phyloP scores from a whole-genome alignment of 2,888 invertebrate species.

The Brachycybe producta region DNA sequence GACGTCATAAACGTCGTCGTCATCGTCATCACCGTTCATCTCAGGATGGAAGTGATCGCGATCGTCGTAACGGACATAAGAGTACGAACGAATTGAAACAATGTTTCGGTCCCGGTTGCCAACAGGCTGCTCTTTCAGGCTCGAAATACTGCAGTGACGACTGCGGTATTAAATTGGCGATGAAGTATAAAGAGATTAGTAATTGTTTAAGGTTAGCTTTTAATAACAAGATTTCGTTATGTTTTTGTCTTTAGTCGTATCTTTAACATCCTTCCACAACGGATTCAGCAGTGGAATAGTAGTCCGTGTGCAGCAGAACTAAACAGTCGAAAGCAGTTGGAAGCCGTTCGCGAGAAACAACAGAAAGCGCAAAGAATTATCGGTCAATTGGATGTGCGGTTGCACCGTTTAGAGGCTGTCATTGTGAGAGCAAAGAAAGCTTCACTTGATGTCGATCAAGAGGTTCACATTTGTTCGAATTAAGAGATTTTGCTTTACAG shows the following conservation, averaged over 20 bases:
- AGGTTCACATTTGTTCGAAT: conserved; percentile 13
- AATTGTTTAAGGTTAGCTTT: neutral
- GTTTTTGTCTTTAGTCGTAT: conserved; percentile 31
- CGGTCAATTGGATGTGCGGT: conserved; percentile 32
- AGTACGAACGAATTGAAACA: conserved; percentile 46
- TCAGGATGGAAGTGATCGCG: neutral
- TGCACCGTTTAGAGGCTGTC: conserved; percentile 57
- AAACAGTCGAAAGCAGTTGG: conserved; percentile 47
- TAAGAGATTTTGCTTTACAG: conserved; percentile 1
- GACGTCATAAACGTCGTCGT: conserved; percentile 6
- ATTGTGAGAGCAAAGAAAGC: conserved; percentile 64
- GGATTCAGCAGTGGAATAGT: conserved; percentile 86
- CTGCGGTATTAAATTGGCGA: conserved; percentile 77
- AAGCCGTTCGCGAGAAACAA: conserved; percentile 62
- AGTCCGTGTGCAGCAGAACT: conserved; percentile 77
- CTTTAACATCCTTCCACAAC: conserved; percentile 61
- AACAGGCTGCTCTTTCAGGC: conserved; percentile 55
- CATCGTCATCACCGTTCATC: conserved; percentile 3
- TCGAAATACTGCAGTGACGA: conserved; percentile 90
- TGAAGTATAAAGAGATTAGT: conserved; percentile 18
- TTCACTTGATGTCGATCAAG: conserved; percentile 44
- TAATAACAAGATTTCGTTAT: no score
- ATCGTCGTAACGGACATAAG: conserved; percentile 1
- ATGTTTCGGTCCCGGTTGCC: conserved; percentile 84
- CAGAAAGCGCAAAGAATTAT: conserved; percentile 62